Evolutionary conservation across 2,797 vertebrate species (phyloP), one percentile per base, ranked within the genome.

Genomic region (Enteromius unitaeniatus): DNA sequence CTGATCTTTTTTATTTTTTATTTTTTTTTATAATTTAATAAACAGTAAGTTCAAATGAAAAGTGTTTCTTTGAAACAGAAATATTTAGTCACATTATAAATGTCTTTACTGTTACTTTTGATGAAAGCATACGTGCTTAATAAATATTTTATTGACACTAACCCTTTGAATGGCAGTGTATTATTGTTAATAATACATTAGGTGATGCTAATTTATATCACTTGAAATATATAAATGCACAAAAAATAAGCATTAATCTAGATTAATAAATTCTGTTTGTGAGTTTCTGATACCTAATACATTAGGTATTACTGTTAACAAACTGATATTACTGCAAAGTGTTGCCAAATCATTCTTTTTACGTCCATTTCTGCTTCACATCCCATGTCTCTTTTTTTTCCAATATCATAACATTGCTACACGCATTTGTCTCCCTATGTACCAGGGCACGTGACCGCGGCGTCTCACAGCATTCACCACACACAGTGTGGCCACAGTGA

Each of bases 401-500:
- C 76, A n/a, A n/a, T 23, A 83, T 60, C 64, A 47, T 60, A 37
- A 34, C 42, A 70, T 60, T 40, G 70, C 74, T 69, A 79, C 60
- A 26, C 58, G n/a, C 68, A 58, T 4, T 88, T 74, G 78, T 85
- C 85, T 83, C 68, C 47, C 86, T 83, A 81, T 74, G 64, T 74
- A 79, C 51, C 83, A 34, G 86, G 85, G 80, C 78, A 83, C 78
- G 51, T 74, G 60, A 75, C 28, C 78, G 15, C 34, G 19, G 74
- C 60, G 34, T 68, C 76, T 60, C 79, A 67, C 51, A 64, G 28
- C 62, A 45, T 72, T 75, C 34, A 67, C 85, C 81, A 72, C 85
- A 84, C 83, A 91, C 86, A 87, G 87, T 86, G 88, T 88, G 90
- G 89, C 90, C 83, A 93, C 88, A 93, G 89, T 93, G 89, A 90